Conservation (phyloP, 1,140 invertebrate genomes). For the Elysia chlorotica region DNA sequence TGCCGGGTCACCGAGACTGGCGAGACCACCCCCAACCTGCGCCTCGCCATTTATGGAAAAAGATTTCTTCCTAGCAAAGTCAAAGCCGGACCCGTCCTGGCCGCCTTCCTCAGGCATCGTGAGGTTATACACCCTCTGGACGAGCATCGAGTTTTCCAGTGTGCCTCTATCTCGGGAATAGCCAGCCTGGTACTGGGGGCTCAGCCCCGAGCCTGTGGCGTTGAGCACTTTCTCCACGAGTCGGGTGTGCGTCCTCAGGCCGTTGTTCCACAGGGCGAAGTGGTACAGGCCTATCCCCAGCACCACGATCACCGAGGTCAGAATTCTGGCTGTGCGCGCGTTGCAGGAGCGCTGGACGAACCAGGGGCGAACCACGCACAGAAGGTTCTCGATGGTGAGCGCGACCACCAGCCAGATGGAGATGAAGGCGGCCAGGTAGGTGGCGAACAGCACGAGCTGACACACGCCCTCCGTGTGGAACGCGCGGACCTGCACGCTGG, state of each 20-base stretch:
- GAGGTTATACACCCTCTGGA: background rate
- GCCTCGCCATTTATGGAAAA: no score
- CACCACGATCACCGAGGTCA: background rate
- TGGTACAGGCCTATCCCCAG: conserved; percentile 6
- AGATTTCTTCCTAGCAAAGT: no score
- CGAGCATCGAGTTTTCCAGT: conserved; percentile 51
- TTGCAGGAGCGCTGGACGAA: conserved; percentile 19
- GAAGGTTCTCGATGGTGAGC: conserved; percentile 32
- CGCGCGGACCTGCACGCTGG: background rate
- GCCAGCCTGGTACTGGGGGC: background rate
- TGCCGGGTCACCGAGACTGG: no score
- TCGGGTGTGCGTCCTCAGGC: no score
- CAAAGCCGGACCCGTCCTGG: no score
- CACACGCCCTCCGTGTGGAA: conserved; percentile 33
- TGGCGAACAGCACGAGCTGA: conserved; percentile 43
- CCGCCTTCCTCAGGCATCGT: background rate
- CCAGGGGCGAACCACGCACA: conserved; percentile 42
- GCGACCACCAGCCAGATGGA: conserved; percentile 53
- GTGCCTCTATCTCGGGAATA: background rate
- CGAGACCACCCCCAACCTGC: no score
- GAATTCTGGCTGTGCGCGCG: conserved; percentile 1
- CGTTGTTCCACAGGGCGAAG: conserved; percentile 17
- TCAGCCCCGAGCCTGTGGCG: no score
- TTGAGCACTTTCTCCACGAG: background rate
- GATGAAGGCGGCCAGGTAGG: conserved; percentile 44